A percentile compares a stretch with the other conserved stretches of the same genome.
phyloP scores from a whole-genome alignment of 2,113 vertebrate genomes.

The Anarrhichthys ocellatus region DNA sequence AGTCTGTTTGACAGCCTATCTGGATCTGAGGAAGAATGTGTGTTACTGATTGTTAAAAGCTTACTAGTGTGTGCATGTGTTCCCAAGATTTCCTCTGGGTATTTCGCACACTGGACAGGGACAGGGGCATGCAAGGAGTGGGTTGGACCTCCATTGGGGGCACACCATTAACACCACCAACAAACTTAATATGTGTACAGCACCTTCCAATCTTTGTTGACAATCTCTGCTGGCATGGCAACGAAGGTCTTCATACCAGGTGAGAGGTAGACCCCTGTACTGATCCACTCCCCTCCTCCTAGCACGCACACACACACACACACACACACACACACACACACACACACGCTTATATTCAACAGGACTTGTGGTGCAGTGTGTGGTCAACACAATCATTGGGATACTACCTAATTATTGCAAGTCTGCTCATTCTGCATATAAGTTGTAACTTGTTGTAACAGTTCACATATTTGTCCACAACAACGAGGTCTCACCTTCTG shows the following conservation, averaged over 20 bases:
- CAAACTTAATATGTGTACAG: not conserved
- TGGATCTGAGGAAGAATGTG: slow-evolving; percentile 74
- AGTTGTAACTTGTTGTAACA: not conserved
- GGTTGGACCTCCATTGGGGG: not conserved
- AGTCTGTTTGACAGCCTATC: slow-evolving; percentile 83
- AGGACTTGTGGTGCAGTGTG: not conserved
- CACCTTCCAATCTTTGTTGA: slow-evolving; percentile 81
- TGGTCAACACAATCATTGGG: too few species aligned
- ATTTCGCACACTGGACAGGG: not conserved
- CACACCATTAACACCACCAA: not conserved
- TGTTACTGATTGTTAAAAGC: not conserved
- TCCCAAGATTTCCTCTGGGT: not conserved
- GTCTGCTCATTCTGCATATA: not conserved
- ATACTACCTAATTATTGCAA: not conserved
- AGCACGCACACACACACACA: slow-evolving; percentile 27
- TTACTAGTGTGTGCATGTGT: too few species aligned
- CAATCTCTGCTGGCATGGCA: slow-evolving; percentile 68
- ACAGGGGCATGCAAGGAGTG: not conserved
- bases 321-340: too few species aligned
- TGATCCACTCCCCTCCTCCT: slow-evolving; percentile 82
- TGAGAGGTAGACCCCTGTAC: slow-evolving; percentile 85
- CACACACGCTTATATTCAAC: not conserved
- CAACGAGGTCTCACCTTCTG: slow-evolving; percentile 61
- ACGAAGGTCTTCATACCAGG: slow-evolving; percentile 81
- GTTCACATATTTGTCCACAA: not conserved